Evolutionary conservation across 2,888 invertebrate species (phyloP).

Genomic region (Protodeltote pygarga): DNA sequence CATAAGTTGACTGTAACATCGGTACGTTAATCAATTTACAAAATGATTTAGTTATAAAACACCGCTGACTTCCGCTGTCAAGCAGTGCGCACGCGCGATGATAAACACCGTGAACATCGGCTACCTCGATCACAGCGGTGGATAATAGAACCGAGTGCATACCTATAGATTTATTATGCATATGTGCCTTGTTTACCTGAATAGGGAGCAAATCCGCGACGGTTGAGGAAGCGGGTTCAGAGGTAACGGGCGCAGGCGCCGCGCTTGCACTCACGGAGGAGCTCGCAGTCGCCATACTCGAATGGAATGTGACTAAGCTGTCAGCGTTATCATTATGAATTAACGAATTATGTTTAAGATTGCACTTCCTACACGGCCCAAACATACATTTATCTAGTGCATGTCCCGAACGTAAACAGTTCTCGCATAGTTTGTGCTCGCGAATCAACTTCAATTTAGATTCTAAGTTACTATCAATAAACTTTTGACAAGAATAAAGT

Average conservation of each 20-base stretch:
- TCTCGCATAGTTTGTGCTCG: constrained; percentile 7
- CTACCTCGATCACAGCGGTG: constrained; percentile 1
- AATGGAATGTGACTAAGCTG: background rate
- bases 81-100: constrained; percentile 3
- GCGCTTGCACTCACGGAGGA: too few species aligned
- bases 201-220: too few species aligned
- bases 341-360: constrained; percentile 13
- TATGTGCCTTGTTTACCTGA: background rate
- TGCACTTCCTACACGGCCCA: constrained; percentile 12
- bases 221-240: too few species aligned
- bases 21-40: background rate
- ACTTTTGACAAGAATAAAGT: too few species aligned
- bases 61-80: constrained; percentile 1
- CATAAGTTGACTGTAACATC: constrained; percentile 2
- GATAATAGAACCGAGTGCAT: constrained; percentile 4
- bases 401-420: constrained; percentile 14
- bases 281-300: background rate
- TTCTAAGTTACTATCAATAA: background rate
- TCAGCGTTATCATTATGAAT: background rate
- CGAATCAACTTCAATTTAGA: too few species aligned
- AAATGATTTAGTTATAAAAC: background rate
- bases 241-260: too few species aligned
- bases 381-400: background rate
- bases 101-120: background rate
- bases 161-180: background rate